phyloP scores from a whole-genome alignment of 2,888 invertebrate species.

The Hypselothyrea guttata region DNA sequence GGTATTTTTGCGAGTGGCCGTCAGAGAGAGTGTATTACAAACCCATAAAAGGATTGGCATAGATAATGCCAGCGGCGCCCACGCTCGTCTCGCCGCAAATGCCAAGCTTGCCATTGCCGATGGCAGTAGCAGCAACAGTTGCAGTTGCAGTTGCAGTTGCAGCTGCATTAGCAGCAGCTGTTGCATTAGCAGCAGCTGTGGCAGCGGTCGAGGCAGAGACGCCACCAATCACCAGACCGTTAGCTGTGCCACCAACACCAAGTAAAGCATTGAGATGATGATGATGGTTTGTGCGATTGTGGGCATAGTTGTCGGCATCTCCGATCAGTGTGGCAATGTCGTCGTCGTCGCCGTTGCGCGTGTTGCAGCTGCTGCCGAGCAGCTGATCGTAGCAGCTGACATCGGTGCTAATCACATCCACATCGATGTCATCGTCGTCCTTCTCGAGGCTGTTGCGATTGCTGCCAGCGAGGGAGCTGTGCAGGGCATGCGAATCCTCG shows the following conservation, averaged over 20 bases:
- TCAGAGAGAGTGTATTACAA: conserved; percentile 69
- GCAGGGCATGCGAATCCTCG: conserved; percentile 81
- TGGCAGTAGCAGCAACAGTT: not conserved
- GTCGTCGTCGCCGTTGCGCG: conserved; percentile 79
- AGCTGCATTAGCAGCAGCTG: not conserved
- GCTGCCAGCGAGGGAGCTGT: conserved; percentile 81
- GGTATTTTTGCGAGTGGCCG: conserved; percentile 8
- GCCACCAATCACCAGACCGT: not conserved
- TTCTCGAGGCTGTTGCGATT: conserved; percentile 82
- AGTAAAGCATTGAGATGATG: no score
- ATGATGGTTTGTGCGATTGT: not conserved
- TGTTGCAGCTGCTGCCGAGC: conserved; percentile 79
- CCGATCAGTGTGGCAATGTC: conserved; percentile 77
- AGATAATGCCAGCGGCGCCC: conserved; percentile 79
- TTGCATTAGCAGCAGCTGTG: not conserved
- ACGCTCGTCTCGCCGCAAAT: conserved; percentile 44
- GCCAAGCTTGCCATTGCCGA: conserved; percentile 5
- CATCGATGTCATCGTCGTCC: conserved; percentile 81
- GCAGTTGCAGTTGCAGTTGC: not conserved
- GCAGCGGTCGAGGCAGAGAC: not conserved
- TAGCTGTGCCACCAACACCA: no score
- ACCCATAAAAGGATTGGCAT: conserved; percentile 83
- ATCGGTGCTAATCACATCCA: conserved; percentile 82
- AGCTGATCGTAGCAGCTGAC: conserved; percentile 82
- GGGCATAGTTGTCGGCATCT: conserved; percentile 49